These are phyloP conservation scores for Drosophila pallidifrons DNA, from an alignment of 1,140 invertebrate species.

Conservation along the genomic window DNA sequence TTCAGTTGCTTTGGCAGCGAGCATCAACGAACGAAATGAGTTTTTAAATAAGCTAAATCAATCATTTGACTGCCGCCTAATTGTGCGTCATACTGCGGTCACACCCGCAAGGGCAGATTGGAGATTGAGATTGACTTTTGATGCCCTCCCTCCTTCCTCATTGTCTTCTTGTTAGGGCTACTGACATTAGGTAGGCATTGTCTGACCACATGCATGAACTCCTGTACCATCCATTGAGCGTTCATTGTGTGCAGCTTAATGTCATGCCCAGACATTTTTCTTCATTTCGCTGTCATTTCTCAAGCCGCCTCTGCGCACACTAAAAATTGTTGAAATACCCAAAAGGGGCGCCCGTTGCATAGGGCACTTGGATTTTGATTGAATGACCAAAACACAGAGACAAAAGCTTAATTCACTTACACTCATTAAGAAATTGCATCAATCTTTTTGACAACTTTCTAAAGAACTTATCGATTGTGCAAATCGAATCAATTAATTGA, in stretches of 20 bases:
- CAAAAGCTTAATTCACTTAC: neutral
- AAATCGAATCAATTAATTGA: neutral
- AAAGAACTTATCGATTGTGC: neutral
- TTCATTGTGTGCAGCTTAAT: constrained; percentile 61
- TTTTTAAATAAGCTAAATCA: constrained; percentile 81
- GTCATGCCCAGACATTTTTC: constrained; percentile 52
- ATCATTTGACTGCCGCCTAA: constrained; percentile 75
- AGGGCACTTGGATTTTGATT: constrained; percentile 52
- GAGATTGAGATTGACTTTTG: constrained; percentile 32
- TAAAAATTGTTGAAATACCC: constrained; percentile 41
- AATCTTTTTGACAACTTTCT: constrained; percentile 9
- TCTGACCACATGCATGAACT: constrained; percentile 58
- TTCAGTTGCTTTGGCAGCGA: constrained; percentile 42
- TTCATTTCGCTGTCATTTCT: constrained; percentile 28
- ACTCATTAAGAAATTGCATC: neutral
- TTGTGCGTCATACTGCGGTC: constrained; percentile 46
- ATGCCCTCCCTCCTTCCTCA: constrained; percentile 17
- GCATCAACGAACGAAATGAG: constrained; percentile 65
- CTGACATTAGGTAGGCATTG: constrained; percentile 41
- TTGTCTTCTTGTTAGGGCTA: constrained; percentile 61
- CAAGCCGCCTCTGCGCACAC: constrained; percentile 18
- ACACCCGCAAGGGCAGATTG: constrained; percentile 51
- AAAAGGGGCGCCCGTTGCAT: constrained; percentile 13
- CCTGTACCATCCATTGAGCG: constrained; percentile 45
- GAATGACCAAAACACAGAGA: constrained; percentile 12